Percentiles rank a stretch among this genome's conserved stretches.
Evolutionary conservation across 2,888 invertebrate genomes (phyloP).

Genomic region (Hirtodrosophila trivittata): DNA sequence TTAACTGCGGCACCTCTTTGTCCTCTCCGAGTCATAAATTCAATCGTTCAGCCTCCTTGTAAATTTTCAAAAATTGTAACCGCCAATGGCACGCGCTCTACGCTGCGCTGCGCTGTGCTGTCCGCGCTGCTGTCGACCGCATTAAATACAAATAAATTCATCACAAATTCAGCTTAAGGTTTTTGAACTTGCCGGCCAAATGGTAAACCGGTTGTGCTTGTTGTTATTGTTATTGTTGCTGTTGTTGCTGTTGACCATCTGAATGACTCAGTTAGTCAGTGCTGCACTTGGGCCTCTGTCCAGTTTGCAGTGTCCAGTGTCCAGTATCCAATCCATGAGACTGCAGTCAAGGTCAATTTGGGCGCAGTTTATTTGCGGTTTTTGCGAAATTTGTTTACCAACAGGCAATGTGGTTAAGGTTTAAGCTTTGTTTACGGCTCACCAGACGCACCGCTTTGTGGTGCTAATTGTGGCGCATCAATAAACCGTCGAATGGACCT

Average conservation of each 20-base stretch:
- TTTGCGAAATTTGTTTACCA: constrained; percentile 51
- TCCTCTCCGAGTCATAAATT: constrained; percentile 34
- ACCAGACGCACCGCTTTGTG: constrained; percentile 37
- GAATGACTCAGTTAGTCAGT: constrained; percentile 39
- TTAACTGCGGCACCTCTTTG: constrained; percentile 46
- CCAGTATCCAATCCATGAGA: constrained; percentile 16
- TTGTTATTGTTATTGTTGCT: not conserved
- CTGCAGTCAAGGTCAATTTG: constrained; percentile 68
- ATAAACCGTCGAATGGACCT: constrained; percentile 62
- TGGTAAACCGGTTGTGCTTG: constrained; percentile 58
- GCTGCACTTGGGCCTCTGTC: constrained; percentile 16
- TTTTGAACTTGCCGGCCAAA: constrained; percentile 69
- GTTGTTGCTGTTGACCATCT: not conserved
- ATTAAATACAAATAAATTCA: constrained; percentile 75
- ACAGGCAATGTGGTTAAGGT: constrained; percentile 41
- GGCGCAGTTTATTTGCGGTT: constrained; percentile 68
- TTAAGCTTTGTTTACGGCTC: constrained; percentile 73
- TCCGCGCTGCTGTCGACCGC: constrained; percentile 43
- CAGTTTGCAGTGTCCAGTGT: constrained; percentile 12
- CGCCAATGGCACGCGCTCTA: constrained; percentile 67
- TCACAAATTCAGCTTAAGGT: constrained; percentile 62
- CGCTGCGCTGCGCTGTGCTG: constrained; percentile 5
- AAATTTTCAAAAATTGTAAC: constrained; percentile 46
- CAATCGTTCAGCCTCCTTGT: constrained; percentile 25
- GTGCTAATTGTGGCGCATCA: constrained; percentile 76